phyloP scores from a whole-genome alignment of 2,888 invertebrate genomes.

The Onthophagus sagittarius region DNA sequence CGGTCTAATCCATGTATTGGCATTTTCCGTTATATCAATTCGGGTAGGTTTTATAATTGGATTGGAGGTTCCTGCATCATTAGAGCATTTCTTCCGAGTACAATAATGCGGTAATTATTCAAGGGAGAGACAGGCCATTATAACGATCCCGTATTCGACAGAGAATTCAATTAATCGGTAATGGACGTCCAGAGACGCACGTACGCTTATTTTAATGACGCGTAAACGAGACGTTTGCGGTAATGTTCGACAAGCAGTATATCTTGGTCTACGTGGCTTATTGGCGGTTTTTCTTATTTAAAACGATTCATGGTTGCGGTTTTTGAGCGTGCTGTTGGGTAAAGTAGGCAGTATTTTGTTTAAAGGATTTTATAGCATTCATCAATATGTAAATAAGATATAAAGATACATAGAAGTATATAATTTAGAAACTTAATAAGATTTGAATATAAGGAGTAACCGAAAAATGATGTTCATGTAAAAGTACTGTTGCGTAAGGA shows the following conservation, averaged over 20 bases:
- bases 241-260: background rate
- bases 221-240: background rate
- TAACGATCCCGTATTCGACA: background rate
- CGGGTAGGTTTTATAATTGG: background rate
- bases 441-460: no score
- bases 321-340: background rate
- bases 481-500: no score
- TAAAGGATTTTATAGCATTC: no score
- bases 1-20: background rate
- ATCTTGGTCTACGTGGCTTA: background rate
- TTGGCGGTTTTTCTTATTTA: background rate
- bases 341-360: background rate
- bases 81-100: background rate
- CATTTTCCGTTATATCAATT: background rate
- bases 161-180: background rate
- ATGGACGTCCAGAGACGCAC: background rate
- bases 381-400: no score
- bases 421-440: no score
- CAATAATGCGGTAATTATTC: background rate
- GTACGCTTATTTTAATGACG: background rate
- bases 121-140: background rate
- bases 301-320: background rate
- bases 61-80: background rate
- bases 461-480: no score
- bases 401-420: no score